These are phyloP conservation scores for Drosophila serrata DNA, from an alignment of 1,140 invertebrate genomes.

Conservation along the genomic window DNA sequence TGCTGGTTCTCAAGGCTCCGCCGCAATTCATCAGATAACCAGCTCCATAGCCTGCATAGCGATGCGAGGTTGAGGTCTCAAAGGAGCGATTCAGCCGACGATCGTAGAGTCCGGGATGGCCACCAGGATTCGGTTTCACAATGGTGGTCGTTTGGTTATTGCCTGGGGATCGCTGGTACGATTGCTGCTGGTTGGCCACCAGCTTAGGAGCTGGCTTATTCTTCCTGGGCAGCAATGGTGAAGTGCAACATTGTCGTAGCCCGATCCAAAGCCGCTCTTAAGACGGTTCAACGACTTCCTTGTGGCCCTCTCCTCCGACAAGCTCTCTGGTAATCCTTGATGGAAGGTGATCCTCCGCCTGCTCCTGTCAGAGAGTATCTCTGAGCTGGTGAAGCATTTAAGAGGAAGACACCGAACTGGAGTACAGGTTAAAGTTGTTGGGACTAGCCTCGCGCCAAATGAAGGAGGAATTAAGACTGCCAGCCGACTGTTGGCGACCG, in stretches of 20 bases:
- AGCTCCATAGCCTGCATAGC: constrained; percentile 78
- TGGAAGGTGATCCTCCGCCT: constrained; percentile 22
- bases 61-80: constrained; percentile 77
- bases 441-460: constrained; percentile 85
- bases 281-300: constrained; percentile 76
- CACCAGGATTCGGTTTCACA: constrained; percentile 61
- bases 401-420: constrained; percentile 78
- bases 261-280: constrained; percentile 83
- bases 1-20: constrained; percentile 67
- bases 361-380: constrained; percentile 64
- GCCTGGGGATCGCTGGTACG: constrained; percentile 44
- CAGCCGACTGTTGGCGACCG: constrained; percentile 70
- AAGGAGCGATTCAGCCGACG: constrained; percentile 83
- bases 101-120: constrained; percentile 81
- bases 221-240: constrained; percentile 79
- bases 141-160: constrained; percentile 45
- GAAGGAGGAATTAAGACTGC: constrained; percentile 83
- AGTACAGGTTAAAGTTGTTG: constrained; percentile 85
- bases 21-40: constrained; percentile 80
- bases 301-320: constrained; percentile 80
- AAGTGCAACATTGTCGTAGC: constrained; percentile 84
- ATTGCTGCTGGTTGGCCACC: constrained; percentile 48
- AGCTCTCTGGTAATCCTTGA: constrained; percentile 79
- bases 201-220: constrained; percentile 74
- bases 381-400: constrained; percentile 64